Conservation (phyloP, 2,797 vertebrate genomes). For the Tarsius wallacei region DNA sequence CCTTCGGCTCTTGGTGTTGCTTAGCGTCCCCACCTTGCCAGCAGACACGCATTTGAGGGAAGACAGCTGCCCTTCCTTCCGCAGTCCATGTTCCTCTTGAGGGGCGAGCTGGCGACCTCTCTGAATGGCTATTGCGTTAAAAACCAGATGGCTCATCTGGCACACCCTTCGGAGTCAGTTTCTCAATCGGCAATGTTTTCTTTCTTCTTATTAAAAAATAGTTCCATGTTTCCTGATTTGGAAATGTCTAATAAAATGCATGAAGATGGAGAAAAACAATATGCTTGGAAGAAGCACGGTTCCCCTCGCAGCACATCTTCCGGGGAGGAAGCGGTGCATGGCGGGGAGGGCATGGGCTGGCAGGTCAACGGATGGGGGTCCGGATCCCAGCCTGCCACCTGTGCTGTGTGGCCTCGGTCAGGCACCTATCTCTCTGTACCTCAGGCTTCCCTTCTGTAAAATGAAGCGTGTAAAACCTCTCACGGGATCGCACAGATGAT, state of each 20-base stretch:
- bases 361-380: not conserved
- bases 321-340: fast-evolving
- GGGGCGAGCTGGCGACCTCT: conserved; percentile 65
- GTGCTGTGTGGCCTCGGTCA: not conserved
- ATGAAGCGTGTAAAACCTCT: fast-evolving
- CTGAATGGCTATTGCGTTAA: conserved; percentile 62
- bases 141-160: conserved; percentile 88
- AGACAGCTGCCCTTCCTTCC: conserved; percentile 64
- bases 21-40: not conserved
- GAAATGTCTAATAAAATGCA: conserved; percentile 70
- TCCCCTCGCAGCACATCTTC: not conserved
- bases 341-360: fast-evolving
- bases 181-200: conserved; percentile 81
- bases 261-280: conserved; percentile 66
- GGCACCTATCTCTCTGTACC: fast-evolving
- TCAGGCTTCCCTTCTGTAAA: not conserved
- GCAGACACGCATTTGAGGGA: not conserved
- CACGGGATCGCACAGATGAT: fast-evolving
- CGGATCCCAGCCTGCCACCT: not conserved
- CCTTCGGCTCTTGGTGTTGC: not conserved
- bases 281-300: not conserved
- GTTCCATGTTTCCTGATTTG: conserved; percentile 81
- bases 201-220: conserved; percentile 85
- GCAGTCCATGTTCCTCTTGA: not conserved
- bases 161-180: conserved; percentile 63